These are phyloP conservation scores for Pteronura brasiliensis DNA, from an alignment of 2,113 vertebrate genomes.

Conservation along the genomic window DNA sequence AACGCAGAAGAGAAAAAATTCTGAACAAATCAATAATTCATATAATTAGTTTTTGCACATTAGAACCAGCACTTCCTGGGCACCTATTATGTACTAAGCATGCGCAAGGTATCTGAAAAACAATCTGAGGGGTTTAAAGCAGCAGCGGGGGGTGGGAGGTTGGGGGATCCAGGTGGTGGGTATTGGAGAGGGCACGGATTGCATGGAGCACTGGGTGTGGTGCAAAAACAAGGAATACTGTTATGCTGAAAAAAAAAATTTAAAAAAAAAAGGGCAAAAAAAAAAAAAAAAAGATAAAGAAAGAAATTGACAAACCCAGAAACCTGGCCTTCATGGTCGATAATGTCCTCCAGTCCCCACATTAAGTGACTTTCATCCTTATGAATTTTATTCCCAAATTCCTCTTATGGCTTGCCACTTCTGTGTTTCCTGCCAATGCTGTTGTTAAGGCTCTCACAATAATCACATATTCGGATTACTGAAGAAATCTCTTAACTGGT, in stretches of 20 bases:
- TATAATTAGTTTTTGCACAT: background rate
- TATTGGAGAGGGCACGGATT: too few species aligned
- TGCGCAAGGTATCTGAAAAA: too few species aligned
- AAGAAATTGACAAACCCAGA: background rate
- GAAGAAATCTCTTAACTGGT: background rate
- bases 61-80: background rate
- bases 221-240: too few species aligned
- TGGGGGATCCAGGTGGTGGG: too few species aligned
- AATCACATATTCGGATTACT: background rate
- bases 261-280: too few species aligned
- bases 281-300: too few species aligned
- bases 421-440: background rate
- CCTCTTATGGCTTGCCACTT: background rate
- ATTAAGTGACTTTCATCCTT: background rate
- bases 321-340: background rate
- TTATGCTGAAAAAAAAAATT: too few species aligned
- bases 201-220: too few species aligned
- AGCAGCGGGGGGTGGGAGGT: too few species aligned
- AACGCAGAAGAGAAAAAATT: background rate
- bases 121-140: too few species aligned
- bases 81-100: background rate
- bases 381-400: background rate
- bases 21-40: background rate
- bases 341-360: background rate
- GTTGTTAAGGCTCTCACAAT: background rate